Evolutionary conservation across 2,888 invertebrate species (phyloP).

Genomic region (Thymelicus sylvestris): DNA sequence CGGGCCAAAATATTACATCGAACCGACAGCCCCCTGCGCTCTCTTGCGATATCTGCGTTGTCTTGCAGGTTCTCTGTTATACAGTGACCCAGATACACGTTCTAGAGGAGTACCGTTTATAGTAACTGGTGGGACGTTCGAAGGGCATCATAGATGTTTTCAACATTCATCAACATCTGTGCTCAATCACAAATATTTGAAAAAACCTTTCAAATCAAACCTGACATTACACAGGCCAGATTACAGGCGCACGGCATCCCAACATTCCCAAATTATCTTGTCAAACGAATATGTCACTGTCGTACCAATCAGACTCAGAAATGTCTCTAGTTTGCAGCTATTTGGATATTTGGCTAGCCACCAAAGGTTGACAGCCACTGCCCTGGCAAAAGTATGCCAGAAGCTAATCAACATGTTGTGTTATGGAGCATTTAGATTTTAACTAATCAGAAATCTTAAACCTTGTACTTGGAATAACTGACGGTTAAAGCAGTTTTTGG

Average conservation of each 20-base stretch:
- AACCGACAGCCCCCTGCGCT: no score
- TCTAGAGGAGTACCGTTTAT: no score
- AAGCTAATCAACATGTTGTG: constrained; percentile 21
- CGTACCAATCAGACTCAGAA: constrained; percentile 14
- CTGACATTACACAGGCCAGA: background rate
- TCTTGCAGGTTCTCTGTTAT: no score
- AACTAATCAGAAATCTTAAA: constrained; percentile 18
- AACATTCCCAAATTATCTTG: constrained; percentile 1
- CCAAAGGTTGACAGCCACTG: constrained; percentile 33
- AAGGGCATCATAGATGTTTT: background rate
- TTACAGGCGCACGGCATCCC: background rate
- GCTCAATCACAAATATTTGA: background rate
- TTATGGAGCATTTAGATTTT: constrained; percentile 31
- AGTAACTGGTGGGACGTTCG: no score
- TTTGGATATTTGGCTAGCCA: constrained; percentile 22
- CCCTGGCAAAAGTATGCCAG: constrained; percentile 32
- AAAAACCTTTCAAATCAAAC: background rate
- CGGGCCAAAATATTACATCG: no score
- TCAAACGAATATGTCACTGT: constrained; percentile 13
- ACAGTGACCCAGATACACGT: no score
- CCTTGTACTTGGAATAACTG: background rate
- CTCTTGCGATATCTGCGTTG: no score
- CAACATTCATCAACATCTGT: background rate
- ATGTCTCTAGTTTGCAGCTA: constrained; percentile 19
- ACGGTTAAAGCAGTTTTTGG: no score